Evolutionary conservation across 53 echinoderm and acorn worm species (phyloP).

Genomic region (Holothuria scabra): DNA sequence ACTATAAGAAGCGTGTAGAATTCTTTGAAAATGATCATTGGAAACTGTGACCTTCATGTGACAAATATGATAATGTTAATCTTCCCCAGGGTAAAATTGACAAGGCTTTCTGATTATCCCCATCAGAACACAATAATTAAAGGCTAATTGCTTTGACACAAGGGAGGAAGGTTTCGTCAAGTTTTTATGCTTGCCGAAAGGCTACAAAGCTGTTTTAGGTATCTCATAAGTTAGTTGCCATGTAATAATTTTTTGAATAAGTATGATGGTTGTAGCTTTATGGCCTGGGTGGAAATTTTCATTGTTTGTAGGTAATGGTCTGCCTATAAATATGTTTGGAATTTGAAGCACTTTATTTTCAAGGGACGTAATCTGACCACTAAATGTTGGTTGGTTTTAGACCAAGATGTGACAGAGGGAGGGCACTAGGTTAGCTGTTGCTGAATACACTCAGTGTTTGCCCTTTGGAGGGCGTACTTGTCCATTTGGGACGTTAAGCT

Average conservation of each 20-base stretch:
- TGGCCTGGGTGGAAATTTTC: too few relatives aligned
- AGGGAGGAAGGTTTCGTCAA: slow-evolving; percentile 44
- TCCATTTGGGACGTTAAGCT: too few relatives aligned
- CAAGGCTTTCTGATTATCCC: slow-evolving; percentile 33
- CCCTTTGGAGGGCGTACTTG: too few relatives aligned
- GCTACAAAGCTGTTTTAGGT: slow-evolving; percentile 33
- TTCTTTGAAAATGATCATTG: too few relatives aligned
- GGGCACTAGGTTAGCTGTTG: too few relatives aligned
- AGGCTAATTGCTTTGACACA: slow-evolving; percentile 53
- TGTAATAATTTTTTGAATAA: slow-evolving; percentile 35
- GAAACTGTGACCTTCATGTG: slow-evolving; percentile 50
- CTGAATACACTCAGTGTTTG: too few relatives aligned
- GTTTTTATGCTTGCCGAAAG: slow-evolving; percentile 22
- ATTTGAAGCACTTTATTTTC: slow-evolving; percentile 32
- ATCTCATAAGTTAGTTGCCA: slow-evolving; percentile 17
- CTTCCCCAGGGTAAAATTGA: slow-evolving; percentile 42
- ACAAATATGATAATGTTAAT: slow-evolving; percentile 50
- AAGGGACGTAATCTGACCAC: neutral
- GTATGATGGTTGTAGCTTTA: slow-evolving; percentile 18
- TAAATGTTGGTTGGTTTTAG: too few relatives aligned
- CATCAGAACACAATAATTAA: slow-evolving; percentile 40
- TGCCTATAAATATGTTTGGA: slow-evolving; percentile 9
- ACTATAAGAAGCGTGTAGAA: too few relatives aligned
- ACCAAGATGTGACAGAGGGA: too few relatives aligned
- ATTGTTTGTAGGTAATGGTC: neutral